Percentiles rank a stretch among this genome's conserved stretches.
Evolutionary conservation across 1,140 invertebrate genomes (phyloP).

Genomic region (Pogonognathellus flavescens): DNA sequence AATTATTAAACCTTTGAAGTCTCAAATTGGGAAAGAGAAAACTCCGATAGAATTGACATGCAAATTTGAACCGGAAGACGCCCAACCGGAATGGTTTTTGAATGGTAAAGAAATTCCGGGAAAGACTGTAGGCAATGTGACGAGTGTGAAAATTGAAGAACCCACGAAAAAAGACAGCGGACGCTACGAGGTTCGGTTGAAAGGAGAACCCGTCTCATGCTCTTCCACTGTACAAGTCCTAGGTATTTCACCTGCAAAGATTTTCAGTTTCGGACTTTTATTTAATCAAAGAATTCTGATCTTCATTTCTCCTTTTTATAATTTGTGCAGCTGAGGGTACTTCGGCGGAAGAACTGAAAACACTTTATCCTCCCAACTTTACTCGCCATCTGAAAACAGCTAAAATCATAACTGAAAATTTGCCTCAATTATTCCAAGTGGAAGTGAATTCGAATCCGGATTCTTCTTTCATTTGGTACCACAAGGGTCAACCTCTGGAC

Average conservation of each 20-base stretch:
- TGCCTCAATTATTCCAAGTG: constrained; percentile 84
- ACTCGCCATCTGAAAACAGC: constrained; percentile 78
- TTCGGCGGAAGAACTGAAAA: constrained; percentile 67
- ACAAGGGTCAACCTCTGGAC: constrained; percentile 74
- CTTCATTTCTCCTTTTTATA: not conserved
- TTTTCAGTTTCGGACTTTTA: not conserved
- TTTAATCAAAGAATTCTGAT: not conserved
- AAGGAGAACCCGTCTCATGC: constrained; percentile 73
- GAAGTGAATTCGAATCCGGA: constrained; percentile 81
- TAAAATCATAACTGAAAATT: constrained; percentile 79
- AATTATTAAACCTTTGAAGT: constrained; percentile 75
- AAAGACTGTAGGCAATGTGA: not conserved
- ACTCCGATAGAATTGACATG: not conserved
- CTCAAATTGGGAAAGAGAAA: not conserved
- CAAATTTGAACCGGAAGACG: constrained; percentile 75
- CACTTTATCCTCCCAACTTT: constrained; percentile 77
- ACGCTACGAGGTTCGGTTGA: constrained; percentile 15
- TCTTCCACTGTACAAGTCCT: constrained; percentile 79
- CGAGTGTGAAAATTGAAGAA: not conserved
- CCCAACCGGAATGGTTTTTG: constrained; percentile 87
- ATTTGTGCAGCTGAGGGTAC: constrained; percentile 1
- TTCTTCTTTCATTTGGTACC: constrained; percentile 89
- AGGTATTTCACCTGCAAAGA: constrained; percentile 78
- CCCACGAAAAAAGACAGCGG: constrained; percentile 18
- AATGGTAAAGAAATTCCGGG: constrained; percentile 83